These are phyloP conservation scores for Tachypleus tridentatus DNA, from an alignment of 1,140 invertebrate genomes.

Conservation along the genomic window DNA sequence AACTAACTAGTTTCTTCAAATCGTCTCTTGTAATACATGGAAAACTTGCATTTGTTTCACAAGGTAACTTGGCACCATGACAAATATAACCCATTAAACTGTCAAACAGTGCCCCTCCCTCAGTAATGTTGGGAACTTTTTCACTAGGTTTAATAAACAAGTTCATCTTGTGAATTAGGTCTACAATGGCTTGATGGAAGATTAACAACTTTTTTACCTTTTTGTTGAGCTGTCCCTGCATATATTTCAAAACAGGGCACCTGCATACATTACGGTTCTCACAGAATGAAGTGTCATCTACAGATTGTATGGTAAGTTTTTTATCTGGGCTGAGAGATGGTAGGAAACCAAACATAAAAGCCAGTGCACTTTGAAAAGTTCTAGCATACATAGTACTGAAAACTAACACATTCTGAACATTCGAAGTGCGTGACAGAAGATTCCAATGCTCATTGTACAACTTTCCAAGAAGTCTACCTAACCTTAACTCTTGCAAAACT, in stretches of 20 bases:
- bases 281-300: conserved; percentile 65
- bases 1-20: conserved; percentile 28
- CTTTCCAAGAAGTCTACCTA: conserved; percentile 54
- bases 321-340: conserved; percentile 42
- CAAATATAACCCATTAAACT: conserved; percentile 69
- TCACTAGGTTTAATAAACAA: conserved; percentile 44
- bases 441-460: conserved; percentile 50
- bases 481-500: conserved; percentile 57
- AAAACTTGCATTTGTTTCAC: conserved; percentile 29
- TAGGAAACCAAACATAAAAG: conserved; percentile 60
- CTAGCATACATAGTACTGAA: conserved; percentile 71
- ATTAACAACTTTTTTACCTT: conserved; percentile 23
- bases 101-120: conserved; percentile 61
- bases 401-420: conserved; percentile 50
- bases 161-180: conserved; percentile 42
- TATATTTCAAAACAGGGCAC: conserved; percentile 54
- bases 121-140: conserved; percentile 42
- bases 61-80: conserved; percentile 63
- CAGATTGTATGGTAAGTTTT: conserved; percentile 51
- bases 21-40: conserved; percentile 27
- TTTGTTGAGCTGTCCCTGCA: conserved; percentile 19
- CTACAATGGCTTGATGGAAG: conserved; percentile 44
- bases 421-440: conserved; percentile 37
- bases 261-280: conserved; percentile 54
- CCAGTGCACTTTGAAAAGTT: conserved; percentile 77